phyloP scores from a whole-genome alignment of 2,888 invertebrate genomes.

The Latrodectus hesperus region DNA sequence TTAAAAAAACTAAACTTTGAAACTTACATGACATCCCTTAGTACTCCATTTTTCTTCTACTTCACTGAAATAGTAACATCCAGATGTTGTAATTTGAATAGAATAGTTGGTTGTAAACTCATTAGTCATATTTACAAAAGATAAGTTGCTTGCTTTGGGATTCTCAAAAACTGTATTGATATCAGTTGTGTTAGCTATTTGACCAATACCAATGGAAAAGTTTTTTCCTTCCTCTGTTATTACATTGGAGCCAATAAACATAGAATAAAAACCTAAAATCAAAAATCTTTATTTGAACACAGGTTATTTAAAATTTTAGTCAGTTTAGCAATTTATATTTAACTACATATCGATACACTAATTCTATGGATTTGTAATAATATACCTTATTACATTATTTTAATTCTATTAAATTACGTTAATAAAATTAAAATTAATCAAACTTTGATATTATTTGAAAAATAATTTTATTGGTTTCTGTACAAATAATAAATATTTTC shows the following conservation, averaged over 20 bases:
- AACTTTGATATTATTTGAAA: neutral
- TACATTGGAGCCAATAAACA: slow-evolving; percentile 41
- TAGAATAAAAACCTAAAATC: slow-evolving; percentile 25
- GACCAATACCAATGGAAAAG: slow-evolving; percentile 58
- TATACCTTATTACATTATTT: too few species aligned
- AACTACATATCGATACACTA: neutral
- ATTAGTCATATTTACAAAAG: slow-evolving; percentile 70
- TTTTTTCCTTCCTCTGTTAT: slow-evolving; percentile 49
- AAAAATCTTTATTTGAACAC: neutral
- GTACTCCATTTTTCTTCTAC: slow-evolving; percentile 71
- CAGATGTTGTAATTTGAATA: slow-evolving; percentile 73
- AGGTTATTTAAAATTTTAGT: neutral
- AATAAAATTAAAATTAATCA: neutral
- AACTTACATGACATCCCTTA: slow-evolving; percentile 72
- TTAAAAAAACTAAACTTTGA: neutral
- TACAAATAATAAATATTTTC: neutral
- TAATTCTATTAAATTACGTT: neutral
- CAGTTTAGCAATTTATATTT: neutral
- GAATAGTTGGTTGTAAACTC: slow-evolving; percentile 73
- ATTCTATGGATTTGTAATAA: neutral
- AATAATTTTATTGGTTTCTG: too few species aligned
- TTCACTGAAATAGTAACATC: slow-evolving; percentile 74
- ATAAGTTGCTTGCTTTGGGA: slow-evolving; percentile 56
- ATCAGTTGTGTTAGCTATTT: slow-evolving; percentile 42
- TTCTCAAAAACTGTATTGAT: slow-evolving; percentile 27